These are phyloP conservation scores for Grapholita molesta DNA, from an alignment of 1,140 invertebrate genomes.

Conservation along the genomic window DNA sequence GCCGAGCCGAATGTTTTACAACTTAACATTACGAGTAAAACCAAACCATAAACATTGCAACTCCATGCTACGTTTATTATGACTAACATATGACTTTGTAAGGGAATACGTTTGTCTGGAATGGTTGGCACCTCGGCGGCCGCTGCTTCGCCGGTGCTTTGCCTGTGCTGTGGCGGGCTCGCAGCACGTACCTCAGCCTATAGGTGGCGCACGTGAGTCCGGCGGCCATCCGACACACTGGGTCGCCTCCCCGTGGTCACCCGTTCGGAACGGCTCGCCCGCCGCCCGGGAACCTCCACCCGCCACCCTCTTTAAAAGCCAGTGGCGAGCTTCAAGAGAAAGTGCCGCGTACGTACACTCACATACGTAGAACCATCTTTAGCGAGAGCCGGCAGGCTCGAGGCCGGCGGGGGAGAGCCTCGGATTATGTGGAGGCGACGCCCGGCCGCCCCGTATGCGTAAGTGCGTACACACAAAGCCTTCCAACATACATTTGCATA, in stretches of 20 bases:
- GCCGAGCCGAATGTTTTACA: not conserved
- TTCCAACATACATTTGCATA: constrained; percentile 76
- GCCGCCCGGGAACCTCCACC: constrained; percentile 31
- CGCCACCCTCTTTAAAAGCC: constrained; percentile 73
- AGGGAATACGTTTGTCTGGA: not conserved
- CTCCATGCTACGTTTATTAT: not conserved
- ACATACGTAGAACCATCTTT: constrained; percentile 71
- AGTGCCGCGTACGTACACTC: constrained; percentile 72
- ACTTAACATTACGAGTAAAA: not conserved
- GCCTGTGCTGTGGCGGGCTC: not conserved
- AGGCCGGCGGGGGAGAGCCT: constrained; percentile 45
- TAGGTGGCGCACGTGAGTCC: constrained; percentile 39
- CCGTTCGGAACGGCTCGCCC: constrained; percentile 58
- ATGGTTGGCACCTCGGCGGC: not conserved
- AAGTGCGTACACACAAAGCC: constrained; percentile 73
- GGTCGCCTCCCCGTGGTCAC: constrained; percentile 59
- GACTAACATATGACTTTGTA: not conserved
- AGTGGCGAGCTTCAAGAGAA: constrained; percentile 76
- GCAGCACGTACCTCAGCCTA: constrained; percentile 20
- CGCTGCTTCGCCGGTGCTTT: not conserved
- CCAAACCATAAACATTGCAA: constrained; percentile 3
- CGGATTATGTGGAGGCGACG: constrained; percentile 67
- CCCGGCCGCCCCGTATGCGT: constrained; percentile 64
- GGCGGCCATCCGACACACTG: constrained; percentile 38
- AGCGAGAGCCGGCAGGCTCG: constrained; percentile 49